A percentile compares a stretch with the other conserved stretches of the same genome.
phyloP scores from a whole-genome alignment of 2,113 vertebrate genomes.

The Alaudala cheleensis region DNA sequence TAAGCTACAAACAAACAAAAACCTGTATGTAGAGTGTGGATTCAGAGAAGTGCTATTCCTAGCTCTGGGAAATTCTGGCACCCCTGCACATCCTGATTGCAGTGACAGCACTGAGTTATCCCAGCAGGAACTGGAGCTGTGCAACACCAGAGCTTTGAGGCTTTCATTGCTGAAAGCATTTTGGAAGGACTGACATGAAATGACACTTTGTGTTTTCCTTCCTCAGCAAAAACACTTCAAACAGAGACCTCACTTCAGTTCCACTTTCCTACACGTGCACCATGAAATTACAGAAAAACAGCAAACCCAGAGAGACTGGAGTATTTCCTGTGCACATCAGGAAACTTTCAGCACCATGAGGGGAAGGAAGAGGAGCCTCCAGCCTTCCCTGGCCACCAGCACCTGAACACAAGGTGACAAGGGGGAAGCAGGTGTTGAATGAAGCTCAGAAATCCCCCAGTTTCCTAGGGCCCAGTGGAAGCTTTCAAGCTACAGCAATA shows the following conservation, averaged over 20 bases:
- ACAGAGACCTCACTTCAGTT: neutral
- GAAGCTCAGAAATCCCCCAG: neutral
- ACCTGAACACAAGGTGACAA: neutral
- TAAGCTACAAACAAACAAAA: neutral
- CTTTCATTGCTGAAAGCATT: neutral
- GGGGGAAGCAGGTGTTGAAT: neutral
- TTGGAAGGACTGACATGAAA: neutral
- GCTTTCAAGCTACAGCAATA: neutral
- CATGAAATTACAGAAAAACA: neutral
- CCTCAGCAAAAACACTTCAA: neutral
- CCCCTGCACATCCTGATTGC: neutral
- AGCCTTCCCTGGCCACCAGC: neutral
- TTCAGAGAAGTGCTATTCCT: neutral
- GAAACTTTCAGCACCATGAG: neutral
- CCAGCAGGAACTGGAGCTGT: neutral
- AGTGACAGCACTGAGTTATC: neutral
- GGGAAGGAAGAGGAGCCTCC: neutral
- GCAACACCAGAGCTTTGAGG: neutral
- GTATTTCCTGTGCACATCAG: neutral
- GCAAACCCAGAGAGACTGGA: neutral
- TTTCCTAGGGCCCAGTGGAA: neutral
- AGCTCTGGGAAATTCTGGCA: neutral
- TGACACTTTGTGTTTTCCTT: neutral
- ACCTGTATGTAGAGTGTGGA: neutral
- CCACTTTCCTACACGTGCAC: rapidly evolving